Evolutionary conservation across 2,113 vertebrate genomes (phyloP).

Genomic region (Callipepla californica): DNA sequence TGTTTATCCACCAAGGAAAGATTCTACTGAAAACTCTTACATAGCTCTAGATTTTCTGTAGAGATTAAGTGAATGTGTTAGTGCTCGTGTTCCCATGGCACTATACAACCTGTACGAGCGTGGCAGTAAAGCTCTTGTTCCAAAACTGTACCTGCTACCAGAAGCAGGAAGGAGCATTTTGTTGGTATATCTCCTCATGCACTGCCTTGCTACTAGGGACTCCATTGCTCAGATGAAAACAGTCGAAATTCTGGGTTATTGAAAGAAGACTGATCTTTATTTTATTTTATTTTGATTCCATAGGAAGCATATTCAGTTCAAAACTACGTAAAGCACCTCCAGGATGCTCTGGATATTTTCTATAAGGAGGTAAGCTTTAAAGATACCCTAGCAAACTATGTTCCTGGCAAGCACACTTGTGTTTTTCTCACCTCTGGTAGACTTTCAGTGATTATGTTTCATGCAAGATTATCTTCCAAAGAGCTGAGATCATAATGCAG

Average conservation of each 20-base stretch:
- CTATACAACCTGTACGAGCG: neutral
- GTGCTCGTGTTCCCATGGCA: neutral
- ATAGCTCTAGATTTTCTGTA: neutral
- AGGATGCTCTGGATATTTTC: slow-evolving; percentile 85
- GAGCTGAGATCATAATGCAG: slow-evolving; percentile 1
- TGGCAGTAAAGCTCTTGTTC: neutral
- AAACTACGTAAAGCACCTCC: slow-evolving; percentile 84
- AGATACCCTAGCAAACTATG: slow-evolving; percentile 19
- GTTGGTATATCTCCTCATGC: neutral
- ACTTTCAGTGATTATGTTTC: slow-evolving; percentile 49
- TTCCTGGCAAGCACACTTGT: slow-evolving; percentile 22
- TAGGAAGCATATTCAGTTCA: slow-evolving; percentile 80
- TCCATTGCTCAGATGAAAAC: neutral
- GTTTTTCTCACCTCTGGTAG: slow-evolving; percentile 24
- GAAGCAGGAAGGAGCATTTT: neutral
- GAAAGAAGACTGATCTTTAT: neutral
- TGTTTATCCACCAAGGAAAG: neutral
- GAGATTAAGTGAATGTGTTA: neutral
- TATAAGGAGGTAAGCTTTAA: slow-evolving; percentile 84
- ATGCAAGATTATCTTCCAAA: slow-evolving; percentile 38
- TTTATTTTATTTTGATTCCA: neutral
- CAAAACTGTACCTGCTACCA: neutral
- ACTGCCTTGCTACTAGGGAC: neutral
- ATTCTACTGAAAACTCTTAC: neutral
- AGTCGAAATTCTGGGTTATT: neutral